These are phyloP conservation scores for Sebastes variabilis DNA, from an alignment of 2,797 vertebrate species.

Conservation along the genomic window DNA sequence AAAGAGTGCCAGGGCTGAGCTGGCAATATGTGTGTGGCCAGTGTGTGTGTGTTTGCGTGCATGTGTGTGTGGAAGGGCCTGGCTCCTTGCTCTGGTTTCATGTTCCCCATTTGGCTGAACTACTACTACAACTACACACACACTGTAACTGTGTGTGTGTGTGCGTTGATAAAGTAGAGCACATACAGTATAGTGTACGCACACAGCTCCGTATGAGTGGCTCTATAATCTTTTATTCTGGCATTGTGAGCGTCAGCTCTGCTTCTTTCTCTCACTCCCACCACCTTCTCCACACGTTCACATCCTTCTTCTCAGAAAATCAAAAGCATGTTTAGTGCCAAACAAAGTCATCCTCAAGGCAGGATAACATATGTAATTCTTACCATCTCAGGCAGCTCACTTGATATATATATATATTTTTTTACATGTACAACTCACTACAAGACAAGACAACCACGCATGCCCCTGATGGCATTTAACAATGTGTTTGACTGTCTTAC, in stretches of 20 bases:
- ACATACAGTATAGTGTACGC: not conserved
- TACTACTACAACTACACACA: constrained; percentile 74
- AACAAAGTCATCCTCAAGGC: constrained; percentile 8
- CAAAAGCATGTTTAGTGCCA: not conserved
- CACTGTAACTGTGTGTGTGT: too few species aligned
- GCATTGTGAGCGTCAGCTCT: constrained; percentile 15
- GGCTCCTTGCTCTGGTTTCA: constrained; percentile 85
- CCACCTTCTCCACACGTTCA: constrained; percentile 5
- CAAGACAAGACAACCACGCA: not conserved
- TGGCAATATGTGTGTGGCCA: constrained; percentile 68
- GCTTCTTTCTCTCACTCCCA: constrained; percentile 14
- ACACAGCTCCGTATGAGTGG: constrained; percentile 9
- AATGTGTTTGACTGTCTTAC: not conserved
- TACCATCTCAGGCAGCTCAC: not conserved
- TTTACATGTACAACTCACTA: not conserved
- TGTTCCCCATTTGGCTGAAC: constrained; percentile 89
- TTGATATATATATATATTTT: not conserved
- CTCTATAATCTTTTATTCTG: constrained; percentile 50
- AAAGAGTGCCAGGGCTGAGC: constrained; percentile 82
- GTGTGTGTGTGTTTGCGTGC: constrained; percentile 25
- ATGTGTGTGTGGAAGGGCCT: constrained; percentile 62
- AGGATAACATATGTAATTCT: constrained; percentile 19
- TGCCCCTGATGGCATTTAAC: not conserved
- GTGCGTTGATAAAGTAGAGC: constrained; percentile 15
- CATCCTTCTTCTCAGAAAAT: constrained; percentile 20